Base-by-base conservation (phyloP, 2,113 vertebrate genomes). In the Hylia prasina region DNA sequence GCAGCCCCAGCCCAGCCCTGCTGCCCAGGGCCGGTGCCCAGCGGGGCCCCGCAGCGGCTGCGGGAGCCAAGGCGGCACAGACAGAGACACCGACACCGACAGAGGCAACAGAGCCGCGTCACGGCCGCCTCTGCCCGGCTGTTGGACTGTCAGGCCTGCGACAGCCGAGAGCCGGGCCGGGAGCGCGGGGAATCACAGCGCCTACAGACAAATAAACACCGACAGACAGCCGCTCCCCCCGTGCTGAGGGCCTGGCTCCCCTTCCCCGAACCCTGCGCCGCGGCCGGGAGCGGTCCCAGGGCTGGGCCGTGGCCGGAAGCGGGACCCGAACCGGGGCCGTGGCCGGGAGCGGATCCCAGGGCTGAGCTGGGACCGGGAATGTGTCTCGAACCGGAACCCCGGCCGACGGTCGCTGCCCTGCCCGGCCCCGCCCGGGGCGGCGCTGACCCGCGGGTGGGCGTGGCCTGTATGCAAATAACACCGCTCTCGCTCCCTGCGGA, bases 11-110 rank as follows among this genome's bases (percentile, higher is more conserved):
- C 42, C 17, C 58, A 11, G 4, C 20, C 14, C 14, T 4, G 25
- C 15, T 17, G 57, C 56, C 23, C 57, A 97, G 87, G n/a, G n/a
- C n/a, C n/a, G 25, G 24, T 17, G 57, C 56, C 23, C 57, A 97
- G 87, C 22, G 0, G 19, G 0, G 0, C 0, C 54, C 98, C 98
- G 31, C 98, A 98, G 11, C 61, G 0, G 71, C 98, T 97, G 97
- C 98, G 98, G 86, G 98, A 98, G 8, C 87, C 97, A 8, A 11
- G 58, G 30, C 14, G 61, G 33, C 7, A 25, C 27, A n/a, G 15
- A 17, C 17, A 17, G n/a, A 27, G 57, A 30, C 14, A 50, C 7
- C 11, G 37, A 4, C 2, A 13, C 28, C 60, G 8, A 0, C 6
- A 0, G 21, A 13, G 58, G 25, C 6, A 9, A 0, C 2, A 8